Conservation (phyloP, 92 coral and sea anemone genomes). For the Blastomussa wellsi region DNA sequence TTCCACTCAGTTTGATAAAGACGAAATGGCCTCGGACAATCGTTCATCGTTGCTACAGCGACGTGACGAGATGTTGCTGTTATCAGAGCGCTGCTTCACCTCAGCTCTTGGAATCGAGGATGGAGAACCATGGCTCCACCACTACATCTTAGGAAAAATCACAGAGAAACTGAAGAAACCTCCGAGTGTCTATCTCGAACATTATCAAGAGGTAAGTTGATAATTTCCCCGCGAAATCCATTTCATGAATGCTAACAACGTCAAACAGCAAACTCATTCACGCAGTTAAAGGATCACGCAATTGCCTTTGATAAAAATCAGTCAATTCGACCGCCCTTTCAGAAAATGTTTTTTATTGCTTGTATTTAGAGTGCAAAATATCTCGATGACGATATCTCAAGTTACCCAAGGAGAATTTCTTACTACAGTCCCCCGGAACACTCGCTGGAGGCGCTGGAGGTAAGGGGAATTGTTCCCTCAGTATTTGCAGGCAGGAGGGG, state of each 20-base stretch:
- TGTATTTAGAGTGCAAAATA: conserved; percentile 75
- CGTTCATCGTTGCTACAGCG: conserved; percentile 73
- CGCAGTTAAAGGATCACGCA: too few species aligned
- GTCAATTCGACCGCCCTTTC: not conserved
- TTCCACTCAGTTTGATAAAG: conserved; percentile 68
- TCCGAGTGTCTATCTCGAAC: conserved; percentile 77
- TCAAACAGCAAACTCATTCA: too few species aligned
- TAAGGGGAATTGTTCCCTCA: conserved; percentile 19
- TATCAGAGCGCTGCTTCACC: conserved; percentile 89
- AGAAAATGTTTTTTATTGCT: not conserved
- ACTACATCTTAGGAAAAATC: conserved; percentile 97
- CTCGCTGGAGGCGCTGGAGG: conserved; percentile 93
- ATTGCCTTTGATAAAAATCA: too few species aligned
- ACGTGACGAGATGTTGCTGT: conserved; percentile 86
- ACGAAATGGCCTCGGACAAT: conserved; percentile 79
- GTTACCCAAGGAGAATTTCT: conserved; percentile 83
- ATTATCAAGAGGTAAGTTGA: conserved; percentile 73
- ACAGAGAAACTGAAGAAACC: conserved; percentile 87
- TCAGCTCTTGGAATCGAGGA: conserved; percentile 94
- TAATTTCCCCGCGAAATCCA: too few species aligned
- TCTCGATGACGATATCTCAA: conserved; percentile 82
- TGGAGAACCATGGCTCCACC: conserved; percentile 96
- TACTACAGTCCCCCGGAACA: conserved; percentile 94
- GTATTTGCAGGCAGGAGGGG: too few species aligned
- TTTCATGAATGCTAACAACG: too few species aligned